phyloP scores from a whole-genome alignment of 2,888 invertebrate genomes.

The Calliopum simillimum region DNA sequence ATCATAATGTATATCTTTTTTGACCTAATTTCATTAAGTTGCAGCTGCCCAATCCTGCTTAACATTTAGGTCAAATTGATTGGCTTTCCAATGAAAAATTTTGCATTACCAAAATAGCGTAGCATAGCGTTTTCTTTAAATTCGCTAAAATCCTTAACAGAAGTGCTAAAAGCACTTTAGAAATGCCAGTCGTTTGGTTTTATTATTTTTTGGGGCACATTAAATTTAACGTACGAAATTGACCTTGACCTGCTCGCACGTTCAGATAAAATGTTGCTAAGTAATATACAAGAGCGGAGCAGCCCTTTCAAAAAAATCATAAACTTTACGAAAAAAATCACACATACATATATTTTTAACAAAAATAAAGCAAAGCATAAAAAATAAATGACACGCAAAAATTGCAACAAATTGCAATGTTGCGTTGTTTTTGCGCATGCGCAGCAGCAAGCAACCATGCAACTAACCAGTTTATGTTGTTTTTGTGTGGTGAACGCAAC shows the following conservation, averaged over 20 bases:
- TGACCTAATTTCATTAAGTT: conserved; percentile 28
- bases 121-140: no score
- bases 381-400: conserved; percentile 1
- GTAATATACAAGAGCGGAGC: no score
- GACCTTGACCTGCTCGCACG: conserved; percentile 27
- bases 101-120: not conserved
- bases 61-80: not conserved
- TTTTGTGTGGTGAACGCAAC: not conserved
- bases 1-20: not conserved
- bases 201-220: not conserved
- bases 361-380: not conserved
- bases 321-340: not conserved
- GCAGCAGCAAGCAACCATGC: conserved; percentile 12
- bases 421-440: conserved; percentile 11
- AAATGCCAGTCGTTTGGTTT: not conserved
- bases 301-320: not conserved
- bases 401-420: conserved; percentile 8
- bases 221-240: conserved; percentile 23
- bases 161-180: conserved; percentile 13
- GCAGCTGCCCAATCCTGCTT: conserved; percentile 7
- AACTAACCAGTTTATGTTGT: not conserved
- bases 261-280: not conserved
- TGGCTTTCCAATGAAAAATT: conserved; percentile 16
- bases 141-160: no score
- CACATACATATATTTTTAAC: not conserved